phyloP scores from a whole-genome alignment of 2,113 vertebrate genomes.

The Pangasianodon hypophthalmus region DNA sequence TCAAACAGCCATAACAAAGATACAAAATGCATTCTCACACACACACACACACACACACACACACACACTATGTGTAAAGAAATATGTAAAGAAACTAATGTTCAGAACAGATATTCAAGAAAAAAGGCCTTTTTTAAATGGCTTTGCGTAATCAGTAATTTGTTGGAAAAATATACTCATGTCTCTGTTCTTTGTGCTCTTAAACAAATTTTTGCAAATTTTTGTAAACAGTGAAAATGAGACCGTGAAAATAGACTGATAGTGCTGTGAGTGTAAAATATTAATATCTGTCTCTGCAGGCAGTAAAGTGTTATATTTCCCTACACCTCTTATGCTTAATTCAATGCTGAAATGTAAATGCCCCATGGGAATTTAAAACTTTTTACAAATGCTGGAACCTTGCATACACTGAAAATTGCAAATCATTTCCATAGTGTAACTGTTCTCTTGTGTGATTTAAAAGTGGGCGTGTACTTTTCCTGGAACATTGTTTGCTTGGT shows the following conservation, averaged over 20 bases:
- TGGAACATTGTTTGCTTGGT: not conserved
- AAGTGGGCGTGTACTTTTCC: constrained; percentile 3
- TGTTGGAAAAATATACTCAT: constrained; percentile 46
- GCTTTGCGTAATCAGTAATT: constrained; percentile 48
- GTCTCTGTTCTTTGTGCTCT: constrained; percentile 37
- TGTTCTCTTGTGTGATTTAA: constrained; percentile 1
- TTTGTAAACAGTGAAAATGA: constrained; percentile 50
- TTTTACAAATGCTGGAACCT: not conserved
- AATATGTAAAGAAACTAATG: not conserved
- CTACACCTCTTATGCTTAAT: constrained; percentile 18
- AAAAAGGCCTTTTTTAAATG: constrained; percentile 26
- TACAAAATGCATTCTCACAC: not conserved
- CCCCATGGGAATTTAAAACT: constrained; percentile 6
- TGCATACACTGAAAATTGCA: constrained; percentile 37
- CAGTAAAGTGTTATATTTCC: constrained; percentile 27
- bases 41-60: constrained; percentile 1
- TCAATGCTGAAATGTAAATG: constrained; percentile 37
- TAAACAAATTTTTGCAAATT: constrained; percentile 48
- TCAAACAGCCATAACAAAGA: not conserved
- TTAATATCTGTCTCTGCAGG: constrained; percentile 38
- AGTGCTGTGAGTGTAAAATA: constrained; percentile 48
- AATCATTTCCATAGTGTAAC: constrained; percentile 35
- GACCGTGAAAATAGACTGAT: constrained; percentile 43
- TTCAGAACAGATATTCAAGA: not conserved
- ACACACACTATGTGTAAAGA: not conserved